These are phyloP conservation scores for Leptogaster cylindrica DNA, from an alignment of 2,888 invertebrate genomes.

Conservation along the genomic window DNA sequence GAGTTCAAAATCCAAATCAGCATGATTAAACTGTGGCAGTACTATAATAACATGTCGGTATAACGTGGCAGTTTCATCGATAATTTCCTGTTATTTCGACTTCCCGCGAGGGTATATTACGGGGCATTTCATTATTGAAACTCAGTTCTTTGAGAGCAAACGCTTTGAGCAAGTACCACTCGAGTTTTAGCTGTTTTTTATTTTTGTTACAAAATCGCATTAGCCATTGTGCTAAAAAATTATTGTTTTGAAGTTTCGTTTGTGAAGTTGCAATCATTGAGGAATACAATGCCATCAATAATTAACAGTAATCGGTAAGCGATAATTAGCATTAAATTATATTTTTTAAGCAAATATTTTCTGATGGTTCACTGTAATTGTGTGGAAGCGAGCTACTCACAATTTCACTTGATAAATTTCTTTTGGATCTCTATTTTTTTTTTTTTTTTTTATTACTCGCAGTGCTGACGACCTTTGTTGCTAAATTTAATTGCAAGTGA, in stretches of 20 bases:
- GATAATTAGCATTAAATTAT: no score
- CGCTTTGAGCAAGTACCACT: not conserved
- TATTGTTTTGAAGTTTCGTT: constrained; percentile 19
- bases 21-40: not conserved
- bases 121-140: not conserved
- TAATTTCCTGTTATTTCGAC: not conserved
- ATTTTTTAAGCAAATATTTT: no score
- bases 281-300: constrained; percentile 68
- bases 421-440: no score
- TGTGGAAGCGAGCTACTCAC: not conserved
- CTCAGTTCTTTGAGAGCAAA: not conserved
- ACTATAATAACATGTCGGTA: not conserved
- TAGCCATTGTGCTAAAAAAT: constrained; percentile 39
- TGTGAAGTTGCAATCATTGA: constrained; percentile 48
- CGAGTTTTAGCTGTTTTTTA: constrained; percentile 15
- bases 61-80: not conserved
- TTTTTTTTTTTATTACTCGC: no score
- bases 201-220: constrained; percentile 13
- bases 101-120: not conserved
- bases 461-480: no score
- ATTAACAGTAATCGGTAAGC: constrained; percentile 71
- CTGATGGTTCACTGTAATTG: no score
- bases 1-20: no score
- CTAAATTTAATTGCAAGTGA: no score
- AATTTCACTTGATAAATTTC: constrained; percentile 1